Conservation (phyloP, 1,140 invertebrate genomes). For the Ctenoplectra terminalis region DNA sequence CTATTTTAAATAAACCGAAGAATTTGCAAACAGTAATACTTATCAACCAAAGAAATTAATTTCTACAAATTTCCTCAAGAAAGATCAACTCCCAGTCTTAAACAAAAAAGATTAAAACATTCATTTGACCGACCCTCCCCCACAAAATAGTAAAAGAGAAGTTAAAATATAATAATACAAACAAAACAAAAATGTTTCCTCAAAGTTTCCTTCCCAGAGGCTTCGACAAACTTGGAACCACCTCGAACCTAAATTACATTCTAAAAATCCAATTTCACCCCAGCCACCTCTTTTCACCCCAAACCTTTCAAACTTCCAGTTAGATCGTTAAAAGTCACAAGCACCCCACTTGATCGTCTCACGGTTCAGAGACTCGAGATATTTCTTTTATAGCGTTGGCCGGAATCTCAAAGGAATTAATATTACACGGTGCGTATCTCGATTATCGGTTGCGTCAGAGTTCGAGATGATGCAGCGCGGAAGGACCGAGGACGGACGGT, state of each 20-base stretch:
- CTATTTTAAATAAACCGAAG: too few species aligned
- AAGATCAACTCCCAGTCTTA: too few species aligned
- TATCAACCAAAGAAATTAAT: too few species aligned
- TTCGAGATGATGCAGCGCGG: not conserved
- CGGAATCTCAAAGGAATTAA: not conserved
- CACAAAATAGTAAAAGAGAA: too few species aligned
- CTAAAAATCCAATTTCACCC: not conserved
- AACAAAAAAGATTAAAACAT: too few species aligned
- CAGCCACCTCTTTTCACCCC: too few species aligned
- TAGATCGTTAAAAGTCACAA: not conserved
- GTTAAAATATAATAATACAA: too few species aligned
- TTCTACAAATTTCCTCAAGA: too few species aligned
- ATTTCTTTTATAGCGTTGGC: not conserved
- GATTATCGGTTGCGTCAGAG: not conserved
- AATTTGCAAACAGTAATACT: too few species aligned
- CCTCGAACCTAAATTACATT: not conserved
- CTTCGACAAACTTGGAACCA: not conserved
- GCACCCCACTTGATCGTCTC: not conserved
- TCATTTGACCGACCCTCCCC: too few species aligned
- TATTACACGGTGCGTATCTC: not conserved
- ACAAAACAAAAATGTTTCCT: too few species aligned
- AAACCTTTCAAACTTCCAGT: not conserved
- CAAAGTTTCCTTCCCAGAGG: not conserved
- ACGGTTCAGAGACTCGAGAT: not conserved
- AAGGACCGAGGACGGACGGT: not conserved